Evolutionary conservation across 2,113 vertebrate species (phyloP), one percentile per base, ranked within the genome.

Genomic region (Suricata suricatta): DNA sequence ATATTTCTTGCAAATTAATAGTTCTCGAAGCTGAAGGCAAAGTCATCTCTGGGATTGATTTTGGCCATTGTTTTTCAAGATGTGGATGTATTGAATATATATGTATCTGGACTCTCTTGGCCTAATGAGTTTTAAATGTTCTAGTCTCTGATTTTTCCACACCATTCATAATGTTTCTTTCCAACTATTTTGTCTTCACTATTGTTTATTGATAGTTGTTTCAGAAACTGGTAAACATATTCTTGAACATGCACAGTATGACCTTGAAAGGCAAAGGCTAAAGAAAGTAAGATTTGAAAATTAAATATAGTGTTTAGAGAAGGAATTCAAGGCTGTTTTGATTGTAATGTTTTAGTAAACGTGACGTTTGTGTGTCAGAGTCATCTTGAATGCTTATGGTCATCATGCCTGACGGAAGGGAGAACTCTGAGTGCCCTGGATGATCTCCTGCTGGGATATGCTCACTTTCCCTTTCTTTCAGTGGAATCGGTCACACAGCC

Each of bases 241-340:
- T 72, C 77, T 98, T 97, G 96, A 98, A 97, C n/a, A 97, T 96
- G 93, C 82, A 88, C 85, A 93, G 57, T 89, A 83, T 95, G 90
- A 68, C 81, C 95, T 97, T 98, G 90, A 96, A 97, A 98, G 93
- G 90, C 68, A 95, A 95, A 84, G 74, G 66, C 96, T 95, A 92
- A 97, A 96, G 87, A 96, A 76, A 97, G 96, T 93, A 97, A 33
- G 69, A 71, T 76, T 97, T 96, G 93, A 97, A 98, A 98, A 98
- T 84, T 90, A 97, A 97, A 97, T 96, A 88, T 77, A 83, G 7
- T 29, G 64, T 97, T 74, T 96, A 88, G 92, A 79, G 79, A 97
- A 98, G 86, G 81, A 89, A 98, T 96, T 93, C 54, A 88, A 98
- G 93, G 54, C 93, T 50, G 5, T 95, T 95, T 95, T 95, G 76